Base-by-base conservation (phyloP, 2,113 vertebrate species). In the Verasper variegatus region DNA sequence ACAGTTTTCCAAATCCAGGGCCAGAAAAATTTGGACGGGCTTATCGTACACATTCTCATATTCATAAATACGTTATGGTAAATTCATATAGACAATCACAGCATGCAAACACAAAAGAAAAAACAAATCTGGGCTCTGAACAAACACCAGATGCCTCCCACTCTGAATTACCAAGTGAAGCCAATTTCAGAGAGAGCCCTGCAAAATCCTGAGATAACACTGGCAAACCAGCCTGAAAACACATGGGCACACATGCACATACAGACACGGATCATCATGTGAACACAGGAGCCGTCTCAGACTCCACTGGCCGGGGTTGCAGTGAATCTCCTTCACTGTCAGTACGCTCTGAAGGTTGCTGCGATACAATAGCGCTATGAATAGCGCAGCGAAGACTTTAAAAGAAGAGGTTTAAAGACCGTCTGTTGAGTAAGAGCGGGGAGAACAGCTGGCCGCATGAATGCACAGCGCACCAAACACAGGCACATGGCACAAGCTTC, bases 121-220 rank as follows among this genome's bases (percentile, higher is more conserved):
- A 52, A 60, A 58, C 26, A 18, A 74, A 78, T 68, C 68, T 69
- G 55, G 54, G 63, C 69, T 27, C 42, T 78, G 65, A 84, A 82
- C 74, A 82, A 82, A 76, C 70, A 84, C 58, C 83, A 90, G 71
- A 80, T 78, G 74, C 55, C 70, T 76, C 61, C 54, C 35, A 37
- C 66, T 72, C 49, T 52, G 55, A 81, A 82, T 24, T n/a, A 58
- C 40, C 67, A 67, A 60, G 31, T 18, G 55, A 55, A 74, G 71
- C 65, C 66, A 60, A 82, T 70, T 52, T 68, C 71, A 74, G 52
- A 69, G 35, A 84, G 11, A 74, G 47, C 64, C 3, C 56, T 58
- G 68, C 76, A 66, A 6, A 49, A 55, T 76, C 52, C 67, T 54
- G n/a, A 72, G 52, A 68, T 60, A 59, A 65, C 54, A 59, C 64